Evolutionary conservation across 2,888 invertebrate genomes (phyloP).

Genomic region (Mactromeris polynyma): DNA sequence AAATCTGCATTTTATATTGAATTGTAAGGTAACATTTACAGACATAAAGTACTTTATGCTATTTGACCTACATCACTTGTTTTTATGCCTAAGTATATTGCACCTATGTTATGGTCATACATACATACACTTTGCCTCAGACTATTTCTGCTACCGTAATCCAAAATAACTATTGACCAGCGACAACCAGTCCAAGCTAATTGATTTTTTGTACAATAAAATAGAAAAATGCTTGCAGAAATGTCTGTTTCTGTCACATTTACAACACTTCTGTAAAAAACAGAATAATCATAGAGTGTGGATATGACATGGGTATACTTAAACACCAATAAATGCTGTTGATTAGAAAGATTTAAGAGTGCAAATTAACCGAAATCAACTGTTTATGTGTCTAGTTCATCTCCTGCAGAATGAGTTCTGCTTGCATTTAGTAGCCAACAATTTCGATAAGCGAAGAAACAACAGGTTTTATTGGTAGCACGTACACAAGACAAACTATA

Average conservation of each 20-base stretch:
- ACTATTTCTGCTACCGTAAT: not conserved
- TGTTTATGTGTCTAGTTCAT: not conserved
- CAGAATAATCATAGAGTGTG: not conserved
- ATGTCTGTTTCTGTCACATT: not conserved
- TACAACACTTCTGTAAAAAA: not conserved
- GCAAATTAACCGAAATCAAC: not conserved
- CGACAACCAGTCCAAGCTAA: not conserved
- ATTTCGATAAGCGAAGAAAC: no score
- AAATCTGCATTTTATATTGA: no score
- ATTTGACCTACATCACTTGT: no score
- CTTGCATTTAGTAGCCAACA: no score
- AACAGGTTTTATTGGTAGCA: no score
- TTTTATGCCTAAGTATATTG: no score
- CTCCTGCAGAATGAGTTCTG: not conserved
- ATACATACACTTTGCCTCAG: not conserved
- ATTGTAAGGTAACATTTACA: no score
- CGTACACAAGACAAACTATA: no score
- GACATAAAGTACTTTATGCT: no score
- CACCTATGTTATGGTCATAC: not conserved
- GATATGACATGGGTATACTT: not conserved
- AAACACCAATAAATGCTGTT: not conserved
- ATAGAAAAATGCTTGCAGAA: not conserved
- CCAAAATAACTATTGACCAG: not conserved
- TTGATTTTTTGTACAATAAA: slow-evolving; percentile 1
- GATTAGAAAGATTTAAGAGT: slow-evolving; percentile 1